Base-by-base conservation (phyloP, 2,797 vertebrate genomes). In the Mormyrus hasselquistii region DNA sequence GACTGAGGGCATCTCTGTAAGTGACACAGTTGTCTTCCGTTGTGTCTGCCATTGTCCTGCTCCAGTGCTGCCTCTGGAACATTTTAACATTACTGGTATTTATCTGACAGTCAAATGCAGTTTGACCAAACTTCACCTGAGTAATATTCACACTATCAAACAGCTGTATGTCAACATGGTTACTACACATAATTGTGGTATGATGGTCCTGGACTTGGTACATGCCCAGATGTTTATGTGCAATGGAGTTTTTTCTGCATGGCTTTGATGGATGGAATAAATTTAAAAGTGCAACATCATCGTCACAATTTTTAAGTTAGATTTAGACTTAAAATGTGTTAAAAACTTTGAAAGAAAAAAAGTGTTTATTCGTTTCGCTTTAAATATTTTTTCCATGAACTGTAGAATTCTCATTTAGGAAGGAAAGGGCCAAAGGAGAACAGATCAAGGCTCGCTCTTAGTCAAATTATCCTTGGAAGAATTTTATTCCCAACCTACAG, bases 401-500 rank as follows among this genome's bases (percentile, higher is more conserved):
- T 82, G 76, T 82, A 82, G 19, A n/a, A 47, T 82, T 82, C 76
- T n/a, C 19, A 47, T 82, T 44, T 22, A 47, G 76, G 41, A 47
- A 44, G 76, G 41, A 47, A 82, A 22, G 19, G 41, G 19, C 76
- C 16, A 47, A 82, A 82, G n/a, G 19, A 47, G 76, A 82, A 8
- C 6, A 44, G 4, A 79, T 79, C 14, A 79, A 79, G 41, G 19
- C 41, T 82, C 19, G 76, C 76, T 47, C 38, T 82, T 47, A 82
- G 76, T 82, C 76, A 82, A 44, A 82, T 82, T 82, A 82, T 82
- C 41, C 76, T 82, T 47, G 41, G 76, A 82, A 82, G 38, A 82
- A 82, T 82, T 44, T 47, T 82, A 82, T 82, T 47, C 16, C 19
- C 76, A 82, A 82, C 76, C 76, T 47, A 82, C 38, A n/a, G 76